Evolutionary conservation across 53 echinoderm and acorn worm genomes (phyloP).

Genomic region (Henricia sp.): DNA sequence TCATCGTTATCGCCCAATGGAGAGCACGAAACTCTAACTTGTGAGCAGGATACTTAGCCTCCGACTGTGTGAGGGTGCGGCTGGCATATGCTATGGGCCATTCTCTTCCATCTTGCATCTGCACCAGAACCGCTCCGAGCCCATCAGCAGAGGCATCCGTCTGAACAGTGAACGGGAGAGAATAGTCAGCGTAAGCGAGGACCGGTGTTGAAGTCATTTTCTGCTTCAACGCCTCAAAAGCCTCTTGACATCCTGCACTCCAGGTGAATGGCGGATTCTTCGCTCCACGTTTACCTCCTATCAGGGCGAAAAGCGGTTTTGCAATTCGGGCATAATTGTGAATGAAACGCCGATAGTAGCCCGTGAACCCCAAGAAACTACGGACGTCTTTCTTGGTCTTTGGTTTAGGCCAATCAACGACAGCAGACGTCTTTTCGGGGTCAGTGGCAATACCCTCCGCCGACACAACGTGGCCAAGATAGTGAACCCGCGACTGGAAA

Average conservation of each 20-base stretch:
- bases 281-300: conserved; percentile 17
- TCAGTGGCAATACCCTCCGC: conserved; percentile 44
- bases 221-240: conserved; percentile 14
- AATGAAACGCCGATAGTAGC: conserved; percentile 50
- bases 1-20: conserved; percentile 52
- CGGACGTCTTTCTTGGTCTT: conserved; percentile 40
- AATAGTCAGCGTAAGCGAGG: conserved; percentile 44
- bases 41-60: conserved; percentile 44
- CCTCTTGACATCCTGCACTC: conserved; percentile 27
- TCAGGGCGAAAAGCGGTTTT: conserved; percentile 29
- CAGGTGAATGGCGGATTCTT: conserved; percentile 17
- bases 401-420: conserved; percentile 39
- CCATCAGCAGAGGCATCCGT: conserved; percentile 35
- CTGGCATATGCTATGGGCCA: conserved; percentile 18
- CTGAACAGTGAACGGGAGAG: conserved; percentile 22
- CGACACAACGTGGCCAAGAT: conserved; percentile 51
- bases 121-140: conserved; percentile 28
- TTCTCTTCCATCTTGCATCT: conserved; percentile 21
- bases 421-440: conserved; percentile 48
- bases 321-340: conserved; percentile 38
- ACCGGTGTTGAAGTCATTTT: conserved; percentile 40
- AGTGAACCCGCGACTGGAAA: conserved; percentile 22
- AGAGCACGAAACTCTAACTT: conserved; percentile 62
- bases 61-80: conserved; percentile 1
- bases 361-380: conserved; percentile 54